Percentiles rank a stretch among this genome's conserved stretches.
Conservation (phyloP, 2,797 vertebrate genomes). For the Morus bassanus region DNA sequence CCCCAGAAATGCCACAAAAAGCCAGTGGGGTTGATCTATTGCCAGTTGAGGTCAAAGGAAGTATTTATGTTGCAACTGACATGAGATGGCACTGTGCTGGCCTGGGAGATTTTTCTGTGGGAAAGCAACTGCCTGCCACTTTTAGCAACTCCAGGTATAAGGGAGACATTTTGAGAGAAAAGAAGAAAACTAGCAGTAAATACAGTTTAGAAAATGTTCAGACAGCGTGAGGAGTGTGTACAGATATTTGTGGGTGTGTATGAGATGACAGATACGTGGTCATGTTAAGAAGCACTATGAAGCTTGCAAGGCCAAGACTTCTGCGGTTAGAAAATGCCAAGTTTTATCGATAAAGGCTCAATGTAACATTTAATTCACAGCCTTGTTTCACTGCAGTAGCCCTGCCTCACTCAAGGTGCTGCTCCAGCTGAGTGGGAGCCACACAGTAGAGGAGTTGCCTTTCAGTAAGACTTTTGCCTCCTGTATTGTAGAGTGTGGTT, state of each 20-base stretch:
- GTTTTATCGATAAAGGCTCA: not conserved
- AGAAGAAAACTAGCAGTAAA: not conserved
- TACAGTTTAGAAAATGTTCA: not conserved
- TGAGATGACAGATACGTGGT: rapidly evolving
- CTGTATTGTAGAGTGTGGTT: rapidly evolving
- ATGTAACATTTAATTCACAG: rapidly evolving
- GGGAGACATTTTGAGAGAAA: not conserved
- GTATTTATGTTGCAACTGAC: not conserved
- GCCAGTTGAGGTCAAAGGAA: not conserved
- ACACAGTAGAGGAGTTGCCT: rapidly evolving
- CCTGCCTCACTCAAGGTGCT: not conserved
- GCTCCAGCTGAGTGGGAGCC: not conserved
- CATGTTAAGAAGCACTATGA: rapidly evolving
- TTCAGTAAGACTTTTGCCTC: not conserved
- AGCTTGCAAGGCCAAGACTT: not conserved
- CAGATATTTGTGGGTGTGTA: no score
- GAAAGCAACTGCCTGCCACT: not conserved
- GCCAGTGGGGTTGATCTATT: not conserved
- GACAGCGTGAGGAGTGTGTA: rapidly evolving
- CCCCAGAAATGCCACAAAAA: not conserved
- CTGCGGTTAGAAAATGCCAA: not conserved
- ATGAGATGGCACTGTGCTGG: not conserved
- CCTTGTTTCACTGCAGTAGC: not conserved
- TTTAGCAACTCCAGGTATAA: not conserved
- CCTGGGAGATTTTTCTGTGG: not conserved